Evolutionary conservation across 2,113 vertebrate species (phyloP), one percentile per base, ranked within the genome.

Genomic region (Campylorhamphus procurvoides): DNA sequence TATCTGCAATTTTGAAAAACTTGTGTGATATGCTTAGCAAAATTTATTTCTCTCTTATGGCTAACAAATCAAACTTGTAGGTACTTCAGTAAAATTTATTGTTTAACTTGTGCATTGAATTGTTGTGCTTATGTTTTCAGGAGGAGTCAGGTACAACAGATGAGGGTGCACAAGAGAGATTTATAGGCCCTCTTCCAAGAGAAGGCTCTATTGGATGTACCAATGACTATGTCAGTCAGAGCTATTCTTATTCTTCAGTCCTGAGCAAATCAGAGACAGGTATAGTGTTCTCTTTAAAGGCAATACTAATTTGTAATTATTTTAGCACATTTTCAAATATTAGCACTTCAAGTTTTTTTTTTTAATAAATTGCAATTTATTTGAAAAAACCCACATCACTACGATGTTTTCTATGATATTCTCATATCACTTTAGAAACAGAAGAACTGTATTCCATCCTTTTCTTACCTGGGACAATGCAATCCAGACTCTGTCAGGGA

Each of bases 201-300:
- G 99, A 99, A 74, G 95, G 98, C 88, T 99, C 99, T 40, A 96
- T 98, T 66, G 98, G 99, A 63, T 99, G 98, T 94, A 98, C 98
- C 88, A 98, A 95, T 69, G 99, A 99, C 94, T 99, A 99, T 91
- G 98, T 98, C 98, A 99, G 98, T 98, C 99, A 99, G 18, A 99
- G 98, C 87, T 99, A 99, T 93, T 99, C 99, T 50, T 99, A 99
- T 78, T 99, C 99, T 42, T 99, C 99, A 80, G 99, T 99, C 89
- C 97, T 99, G 96, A 99, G 97, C 98, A 99, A 99, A 94, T 99
- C 99, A 24, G 99, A 99, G 87, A 99, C 99, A 47, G 99, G 99
- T 99, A 98, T 84, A 52, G 73, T 58, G 64, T 78, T 77, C 33
- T 71, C 25, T 64, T 87, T 47, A 29, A 89, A 90, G 28, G 12